These are phyloP conservation scores for Rhynchonycteris naso DNA, from an alignment of 2,797 vertebrate genomes.

Conservation along the genomic window DNA sequence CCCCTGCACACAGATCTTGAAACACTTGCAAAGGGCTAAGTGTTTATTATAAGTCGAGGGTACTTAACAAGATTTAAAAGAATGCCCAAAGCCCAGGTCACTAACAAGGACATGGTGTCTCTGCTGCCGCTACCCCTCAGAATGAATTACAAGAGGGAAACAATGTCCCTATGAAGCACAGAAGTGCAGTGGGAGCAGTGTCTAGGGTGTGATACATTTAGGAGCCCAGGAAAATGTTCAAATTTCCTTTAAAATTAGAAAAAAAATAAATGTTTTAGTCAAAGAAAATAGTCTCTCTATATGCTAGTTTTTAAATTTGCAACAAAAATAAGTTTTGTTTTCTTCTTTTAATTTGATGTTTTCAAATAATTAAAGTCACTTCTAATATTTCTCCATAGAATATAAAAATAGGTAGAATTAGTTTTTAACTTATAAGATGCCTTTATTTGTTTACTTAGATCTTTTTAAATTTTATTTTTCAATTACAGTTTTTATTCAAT, in stretches of 20 bases:
- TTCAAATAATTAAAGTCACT: not conserved
- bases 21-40: not conserved
- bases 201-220: not conserved
- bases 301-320: not conserved
- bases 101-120: not conserved
- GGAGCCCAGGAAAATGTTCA: not conserved
- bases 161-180: not conserved
- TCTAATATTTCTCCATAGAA: not conserved
- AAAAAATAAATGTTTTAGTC: not conserved
- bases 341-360: not conserved
- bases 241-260: not conserved
- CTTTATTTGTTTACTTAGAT: not conserved
- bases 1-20: not conserved
- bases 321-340: not conserved
- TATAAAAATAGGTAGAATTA: not conserved
- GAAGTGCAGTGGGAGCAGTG: not conserved
- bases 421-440: not conserved
- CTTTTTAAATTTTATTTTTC: not conserved
- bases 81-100: not conserved
- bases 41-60: not conserved
- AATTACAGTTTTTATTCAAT: not conserved
- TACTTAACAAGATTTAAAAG: not conserved
- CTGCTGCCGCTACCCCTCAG: not conserved
- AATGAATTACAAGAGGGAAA: rapidly evolving
- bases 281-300: not conserved